Conservation (phyloP, 2,888 invertebrate species). For the Athalia cordata region DNA sequence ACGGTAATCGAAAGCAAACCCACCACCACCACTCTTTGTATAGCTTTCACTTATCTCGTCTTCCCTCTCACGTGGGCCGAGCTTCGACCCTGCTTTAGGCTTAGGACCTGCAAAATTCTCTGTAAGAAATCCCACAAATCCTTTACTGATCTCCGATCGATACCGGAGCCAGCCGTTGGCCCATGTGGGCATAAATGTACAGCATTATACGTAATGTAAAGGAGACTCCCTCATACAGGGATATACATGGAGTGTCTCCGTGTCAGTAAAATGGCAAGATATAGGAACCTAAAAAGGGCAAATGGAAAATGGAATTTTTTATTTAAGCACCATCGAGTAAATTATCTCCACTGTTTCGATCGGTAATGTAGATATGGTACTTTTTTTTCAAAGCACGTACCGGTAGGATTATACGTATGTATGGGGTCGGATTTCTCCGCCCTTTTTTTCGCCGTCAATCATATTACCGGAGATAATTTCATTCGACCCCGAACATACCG, state of each 20-base stretch:
- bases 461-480: too few relatives aligned
- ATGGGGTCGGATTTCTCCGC: background rate
- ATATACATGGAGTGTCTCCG: background rate
- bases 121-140: conserved; percentile 43
- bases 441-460: too few relatives aligned
- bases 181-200: conserved; percentile 10
- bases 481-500: too few relatives aligned
- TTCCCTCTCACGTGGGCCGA: conserved; percentile 20
- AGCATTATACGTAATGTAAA: background rate
- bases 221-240: background rate
- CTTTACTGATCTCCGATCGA: conserved; percentile 39
- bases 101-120: conserved; percentile 43
- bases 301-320: conserved; percentile 43
- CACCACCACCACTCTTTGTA: conserved; percentile 38
- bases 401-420: conserved; percentile 19
- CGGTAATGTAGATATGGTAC: background rate
- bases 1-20: conserved; percentile 43
- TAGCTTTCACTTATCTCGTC: conserved; percentile 41
- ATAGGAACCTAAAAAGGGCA: conserved; percentile 35
- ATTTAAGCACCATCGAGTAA: conserved; percentile 35
- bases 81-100: conserved; percentile 38
- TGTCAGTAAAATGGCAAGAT: conserved; percentile 30
- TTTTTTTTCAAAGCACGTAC: conserved; percentile 30
- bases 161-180: conserved; percentile 23
- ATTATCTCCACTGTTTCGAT: conserved; percentile 28